Evolutionary conservation across 2,888 invertebrate species (phyloP), one percentile per base, ranked within the genome.

Genomic region (Trilocha varians): DNA sequence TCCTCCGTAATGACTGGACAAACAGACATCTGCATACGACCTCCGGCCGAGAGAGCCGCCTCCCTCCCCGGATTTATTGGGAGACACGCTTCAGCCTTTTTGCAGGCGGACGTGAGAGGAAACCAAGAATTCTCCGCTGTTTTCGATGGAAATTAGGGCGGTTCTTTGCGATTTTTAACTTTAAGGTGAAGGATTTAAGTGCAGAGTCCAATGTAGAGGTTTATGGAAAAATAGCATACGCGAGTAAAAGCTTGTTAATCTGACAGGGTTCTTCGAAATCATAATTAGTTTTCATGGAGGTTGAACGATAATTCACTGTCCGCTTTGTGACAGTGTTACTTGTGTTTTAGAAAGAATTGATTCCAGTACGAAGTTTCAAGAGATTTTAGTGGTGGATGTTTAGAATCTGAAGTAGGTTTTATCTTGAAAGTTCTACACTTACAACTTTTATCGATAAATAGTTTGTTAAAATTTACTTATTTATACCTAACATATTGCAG

Each of bases 1-100:
- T 66, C 67, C 68, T 65, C 75, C 64, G 73, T 87, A 87, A 88
- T 88, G 87, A 87, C 87, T 87, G 82, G 75, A 75, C 87, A 88
- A 88, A 88, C 85, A 88, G 72, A 73, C 82, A 88, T 88, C 87
- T 88, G 87, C 88, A 88, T 88, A 87, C 69, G 61, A 55, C 68
- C 65, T 57, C 59, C 55, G 60, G 47, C 53, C 50, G 53, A 53
- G 57, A 58, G 57, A 50, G 53, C 54, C 53, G 36, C 16, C 35
- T 25, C 34, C 15, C 15, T 16, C 16, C 15, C 32, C 18, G 25
- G 25, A 25, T 25, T 25, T 25, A 25, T 25, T 25, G 25, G 25
- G 25, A 25, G 25, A 25, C 25, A 25, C 25, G 25, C 25, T 25
- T 25, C 25, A 9, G 25, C 25, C 25, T 25, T 25, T 25, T 25